Percentiles rank a stretch among this genome's conserved stretches.
These are phyloP conservation scores for Syndactyla subalaris DNA, from an alignment of 2,797 vertebrate species.

Conservation along the genomic window DNA sequence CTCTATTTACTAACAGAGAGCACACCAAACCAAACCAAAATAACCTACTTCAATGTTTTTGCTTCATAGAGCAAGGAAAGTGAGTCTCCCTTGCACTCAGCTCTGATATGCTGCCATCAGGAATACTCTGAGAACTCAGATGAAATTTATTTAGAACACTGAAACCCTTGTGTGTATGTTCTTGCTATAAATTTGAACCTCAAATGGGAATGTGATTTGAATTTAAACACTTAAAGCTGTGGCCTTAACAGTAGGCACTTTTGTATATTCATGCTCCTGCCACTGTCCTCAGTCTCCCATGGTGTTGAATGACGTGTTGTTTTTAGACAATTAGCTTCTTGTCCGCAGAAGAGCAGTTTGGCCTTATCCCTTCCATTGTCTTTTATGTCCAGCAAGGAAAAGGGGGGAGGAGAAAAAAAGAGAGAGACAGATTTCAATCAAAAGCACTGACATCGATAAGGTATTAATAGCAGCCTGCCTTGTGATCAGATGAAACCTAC, in stretches of 20 bases:
- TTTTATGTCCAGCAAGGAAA: slow-evolving; percentile 72
- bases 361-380: slow-evolving; percentile 81
- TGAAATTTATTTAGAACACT: slow-evolving; percentile 66
- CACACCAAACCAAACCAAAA: slow-evolving; percentile 23
- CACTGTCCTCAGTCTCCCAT: slow-evolving; percentile 75
- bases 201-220: slow-evolving; percentile 72
- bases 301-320: slow-evolving; percentile 85
- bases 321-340: slow-evolving; percentile 88
- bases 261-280: slow-evolving; percentile 81
- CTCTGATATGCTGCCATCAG: slow-evolving; percentile 49
- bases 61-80: not conserved
- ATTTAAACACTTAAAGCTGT: slow-evolving; percentile 73
- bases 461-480: slow-evolving; percentile 63
- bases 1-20: slow-evolving; percentile 56
- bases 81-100: not conserved
- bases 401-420: not conserved
- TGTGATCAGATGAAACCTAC: slow-evolving; percentile 8
- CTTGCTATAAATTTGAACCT: slow-evolving; percentile 72
- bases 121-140: slow-evolving; percentile 62
- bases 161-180: slow-evolving; percentile 60
- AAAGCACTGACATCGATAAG: slow-evolving; percentile 57
- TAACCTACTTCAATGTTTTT: slow-evolving; percentile 20
- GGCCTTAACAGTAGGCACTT: slow-evolving; percentile 77
- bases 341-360: slow-evolving; percentile 82
- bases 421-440: slow-evolving; percentile 60